phyloP scores from a whole-genome alignment of 2,797 vertebrate species.

The Phyllotis vaccarum region DNA sequence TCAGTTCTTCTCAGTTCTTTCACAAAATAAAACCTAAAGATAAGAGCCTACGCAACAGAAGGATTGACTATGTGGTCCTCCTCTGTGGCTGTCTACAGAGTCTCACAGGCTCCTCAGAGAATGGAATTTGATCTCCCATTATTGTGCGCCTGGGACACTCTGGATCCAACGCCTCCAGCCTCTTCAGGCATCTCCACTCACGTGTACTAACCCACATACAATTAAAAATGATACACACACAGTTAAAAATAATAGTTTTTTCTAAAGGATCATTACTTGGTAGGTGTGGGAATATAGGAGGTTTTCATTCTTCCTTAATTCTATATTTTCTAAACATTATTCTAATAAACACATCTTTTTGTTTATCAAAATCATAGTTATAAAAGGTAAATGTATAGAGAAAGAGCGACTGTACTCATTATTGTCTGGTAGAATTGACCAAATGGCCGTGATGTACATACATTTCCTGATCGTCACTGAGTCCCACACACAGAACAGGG shows the following conservation, averaged over 20 bases:
- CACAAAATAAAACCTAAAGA: not conserved
- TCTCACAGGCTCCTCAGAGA: not conserved
- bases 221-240: not conserved
- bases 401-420: not conserved
- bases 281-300: not conserved
- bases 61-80: not conserved
- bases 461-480: not conserved
- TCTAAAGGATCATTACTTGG: not conserved
- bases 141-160: not conserved
- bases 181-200: not conserved
- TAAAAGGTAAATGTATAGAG: not conserved
- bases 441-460: too few relatives aligned
- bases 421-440: not conserved
- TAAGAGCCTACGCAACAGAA: not conserved
- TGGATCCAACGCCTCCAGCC: not conserved
- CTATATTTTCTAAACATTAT: not conserved
- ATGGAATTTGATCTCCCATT: not conserved
- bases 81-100: not conserved
- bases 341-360: not conserved
- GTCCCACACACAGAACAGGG: not conserved
- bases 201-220: not conserved
- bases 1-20: not conserved
- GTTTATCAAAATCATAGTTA: not conserved
- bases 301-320: not conserved
- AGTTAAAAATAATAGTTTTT: not conserved